phyloP scores from a whole-genome alignment of 2,797 vertebrate species.

The Tragopan temminckii region DNA sequence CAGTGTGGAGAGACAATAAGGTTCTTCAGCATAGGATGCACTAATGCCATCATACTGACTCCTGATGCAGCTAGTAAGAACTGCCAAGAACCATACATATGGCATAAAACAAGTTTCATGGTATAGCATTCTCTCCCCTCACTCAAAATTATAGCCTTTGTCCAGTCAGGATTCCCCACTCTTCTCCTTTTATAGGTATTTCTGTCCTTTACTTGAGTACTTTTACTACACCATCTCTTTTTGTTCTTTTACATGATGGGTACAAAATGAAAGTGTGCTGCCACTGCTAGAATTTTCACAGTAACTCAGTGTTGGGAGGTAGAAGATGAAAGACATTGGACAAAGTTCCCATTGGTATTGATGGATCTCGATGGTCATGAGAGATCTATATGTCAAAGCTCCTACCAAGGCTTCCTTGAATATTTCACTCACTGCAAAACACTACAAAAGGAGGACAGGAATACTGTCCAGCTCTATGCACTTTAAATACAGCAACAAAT shows the following conservation, averaged over 20 bases:
- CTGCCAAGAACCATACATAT: not conserved
- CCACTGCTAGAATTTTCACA: not conserved
- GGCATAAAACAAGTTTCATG: rapidly evolving
- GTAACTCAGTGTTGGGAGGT: not conserved
- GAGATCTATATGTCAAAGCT: not conserved
- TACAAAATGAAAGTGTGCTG: not conserved
- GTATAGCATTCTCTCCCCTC: not conserved
- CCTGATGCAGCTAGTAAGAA: rapidly evolving
- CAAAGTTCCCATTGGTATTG: not conserved
- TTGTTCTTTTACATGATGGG: not conserved
- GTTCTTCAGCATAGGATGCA: not conserved
- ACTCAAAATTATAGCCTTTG: not conserved
- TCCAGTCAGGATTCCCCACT: not conserved
- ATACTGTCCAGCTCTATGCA: not conserved
- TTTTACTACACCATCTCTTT: not conserved
- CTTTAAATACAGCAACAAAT: not conserved
- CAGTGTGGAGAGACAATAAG: not conserved
- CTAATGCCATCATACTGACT: not conserved
- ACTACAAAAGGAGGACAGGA: not conserved
- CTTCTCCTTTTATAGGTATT: not conserved
- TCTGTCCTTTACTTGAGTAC: not conserved
- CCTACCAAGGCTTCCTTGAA: not conserved
- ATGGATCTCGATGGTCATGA: not conserved
- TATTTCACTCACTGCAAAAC: not conserved
- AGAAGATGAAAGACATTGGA: not conserved